Conservation (phyloP, 1,140 invertebrate species). For the Fopius arisanus region DNA sequence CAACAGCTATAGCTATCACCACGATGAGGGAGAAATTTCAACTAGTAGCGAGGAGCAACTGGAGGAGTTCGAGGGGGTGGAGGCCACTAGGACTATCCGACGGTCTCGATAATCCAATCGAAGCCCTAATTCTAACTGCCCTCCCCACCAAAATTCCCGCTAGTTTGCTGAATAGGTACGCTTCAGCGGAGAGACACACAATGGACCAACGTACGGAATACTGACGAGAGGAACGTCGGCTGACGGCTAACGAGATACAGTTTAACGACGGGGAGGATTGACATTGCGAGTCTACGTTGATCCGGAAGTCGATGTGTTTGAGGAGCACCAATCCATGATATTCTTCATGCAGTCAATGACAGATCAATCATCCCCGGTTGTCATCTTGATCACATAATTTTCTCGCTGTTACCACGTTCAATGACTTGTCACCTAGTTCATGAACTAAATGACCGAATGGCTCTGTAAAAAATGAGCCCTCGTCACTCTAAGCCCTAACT, state of each 20-base stretch:
- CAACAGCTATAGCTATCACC: not conserved
- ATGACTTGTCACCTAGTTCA: not conserved
- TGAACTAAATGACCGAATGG: too few relatives aligned
- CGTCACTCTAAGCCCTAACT: not conserved
- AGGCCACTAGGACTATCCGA: constrained; percentile 28
- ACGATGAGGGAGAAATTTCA: not conserved
- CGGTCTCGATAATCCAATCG: constrained; percentile 63
- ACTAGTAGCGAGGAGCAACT: not conserved
- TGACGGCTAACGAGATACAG: constrained; percentile 52
- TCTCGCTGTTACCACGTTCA: too few relatives aligned
- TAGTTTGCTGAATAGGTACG: constrained; percentile 63
- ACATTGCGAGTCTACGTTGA: constrained; percentile 23
- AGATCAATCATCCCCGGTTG: too few relatives aligned
- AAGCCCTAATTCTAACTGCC: constrained; percentile 64
- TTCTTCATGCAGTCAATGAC: not conserved
- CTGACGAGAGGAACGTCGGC: constrained; percentile 26
- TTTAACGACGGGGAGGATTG: constrained; percentile 41
- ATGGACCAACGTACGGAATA: constrained; percentile 51
- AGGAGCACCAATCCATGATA: not conserved
- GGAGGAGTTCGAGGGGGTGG: constrained; percentile 25
- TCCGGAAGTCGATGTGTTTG: constrained; percentile 1
- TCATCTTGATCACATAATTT: too few relatives aligned
- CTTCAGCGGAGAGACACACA: constrained; percentile 52
- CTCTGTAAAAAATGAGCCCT: too few relatives aligned
- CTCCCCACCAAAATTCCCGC: constrained; percentile 57